A percentile compares a stretch with the other conserved stretches of the same genome.
Evolutionary conservation across 2,113 vertebrate species (phyloP).

Genomic region (Athene noctua): DNA sequence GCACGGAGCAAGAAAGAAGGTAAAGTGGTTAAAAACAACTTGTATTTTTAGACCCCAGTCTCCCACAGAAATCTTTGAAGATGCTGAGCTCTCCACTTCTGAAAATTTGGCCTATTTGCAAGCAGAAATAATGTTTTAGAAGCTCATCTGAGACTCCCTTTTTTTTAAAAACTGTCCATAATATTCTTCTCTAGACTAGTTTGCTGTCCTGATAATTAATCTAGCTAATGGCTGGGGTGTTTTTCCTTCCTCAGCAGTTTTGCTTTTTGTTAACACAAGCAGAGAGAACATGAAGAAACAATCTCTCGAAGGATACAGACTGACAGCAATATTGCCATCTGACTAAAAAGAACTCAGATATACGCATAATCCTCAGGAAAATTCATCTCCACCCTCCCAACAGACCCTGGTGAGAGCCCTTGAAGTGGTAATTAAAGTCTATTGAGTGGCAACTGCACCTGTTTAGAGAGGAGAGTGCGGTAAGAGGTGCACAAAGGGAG

Average conservation of each 20-base stretch:
- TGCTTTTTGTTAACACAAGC: conserved; percentile 26
- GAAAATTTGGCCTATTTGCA: not conserved
- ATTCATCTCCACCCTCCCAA: conserved; percentile 55
- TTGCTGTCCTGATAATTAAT: conserved; percentile 16
- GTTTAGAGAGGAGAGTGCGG: conserved; percentile 43
- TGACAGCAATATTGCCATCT: not conserved
- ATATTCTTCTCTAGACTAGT: not conserved
- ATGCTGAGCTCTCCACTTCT: not conserved
- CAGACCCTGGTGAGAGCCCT: conserved; percentile 59
- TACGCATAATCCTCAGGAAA: conserved; percentile 39
- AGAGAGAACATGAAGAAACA: not conserved
- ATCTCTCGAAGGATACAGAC: conserved; percentile 15
- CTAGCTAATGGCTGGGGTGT: not conserved
- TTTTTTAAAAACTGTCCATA: not conserved
- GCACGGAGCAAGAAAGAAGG: not conserved
- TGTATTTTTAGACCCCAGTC: not conserved
- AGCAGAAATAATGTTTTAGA: not conserved
- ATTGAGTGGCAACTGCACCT: conserved; percentile 67
- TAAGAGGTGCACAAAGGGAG: conserved; percentile 56
- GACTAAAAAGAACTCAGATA: not conserved
- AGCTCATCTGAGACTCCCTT: not conserved
- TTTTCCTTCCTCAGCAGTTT: conserved; percentile 16
- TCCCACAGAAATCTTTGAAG: not conserved
- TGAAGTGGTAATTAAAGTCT: conserved; percentile 69
- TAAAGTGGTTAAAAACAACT: conserved; percentile 42